Evolutionary conservation across 1,140 invertebrate species (phyloP).

Genomic region (Aphelinus atriplicis): DNA sequence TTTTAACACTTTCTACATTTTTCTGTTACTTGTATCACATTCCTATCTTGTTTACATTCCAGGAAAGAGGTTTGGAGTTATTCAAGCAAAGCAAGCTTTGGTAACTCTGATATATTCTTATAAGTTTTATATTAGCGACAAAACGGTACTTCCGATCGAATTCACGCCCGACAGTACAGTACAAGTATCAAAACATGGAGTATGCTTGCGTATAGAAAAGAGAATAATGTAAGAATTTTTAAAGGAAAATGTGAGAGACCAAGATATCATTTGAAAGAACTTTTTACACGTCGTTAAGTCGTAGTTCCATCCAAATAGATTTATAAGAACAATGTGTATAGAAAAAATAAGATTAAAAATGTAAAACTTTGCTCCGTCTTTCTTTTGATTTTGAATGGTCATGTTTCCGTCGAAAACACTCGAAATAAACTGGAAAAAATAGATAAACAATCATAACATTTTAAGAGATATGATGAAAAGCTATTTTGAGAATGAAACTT

Average conservation of each 20-base stretch:
- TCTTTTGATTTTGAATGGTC: too few species aligned
- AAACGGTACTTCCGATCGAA: constrained; percentile 54
- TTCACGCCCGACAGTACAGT: constrained; percentile 43
- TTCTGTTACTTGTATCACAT: neutral
- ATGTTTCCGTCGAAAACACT: too few species aligned
- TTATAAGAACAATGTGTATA: too few species aligned
- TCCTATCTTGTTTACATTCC: neutral
- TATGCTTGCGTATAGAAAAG: constrained; percentile 20
- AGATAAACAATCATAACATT: too few species aligned
- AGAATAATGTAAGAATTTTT: neutral
- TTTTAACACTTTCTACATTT: constrained; percentile 16
- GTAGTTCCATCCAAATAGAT: too few species aligned
- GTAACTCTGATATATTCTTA: constrained; percentile 40
- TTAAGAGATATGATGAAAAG: too few species aligned
- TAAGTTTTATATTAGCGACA: constrained; percentile 32
- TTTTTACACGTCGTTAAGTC: too few species aligned
- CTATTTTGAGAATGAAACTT: too few species aligned
- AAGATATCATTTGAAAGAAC: too few species aligned
- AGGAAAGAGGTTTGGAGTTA: constrained; percentile 58
- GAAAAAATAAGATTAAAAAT: too few species aligned
- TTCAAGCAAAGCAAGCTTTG: constrained; percentile 61
- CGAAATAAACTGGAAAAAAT: too few species aligned
- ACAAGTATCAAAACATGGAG: constrained; percentile 43
- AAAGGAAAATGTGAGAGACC: constrained; percentile 8
- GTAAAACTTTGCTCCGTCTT: too few species aligned